phyloP scores from a whole-genome alignment of 2,113 vertebrate species.

The Alligator sinensis region DNA sequence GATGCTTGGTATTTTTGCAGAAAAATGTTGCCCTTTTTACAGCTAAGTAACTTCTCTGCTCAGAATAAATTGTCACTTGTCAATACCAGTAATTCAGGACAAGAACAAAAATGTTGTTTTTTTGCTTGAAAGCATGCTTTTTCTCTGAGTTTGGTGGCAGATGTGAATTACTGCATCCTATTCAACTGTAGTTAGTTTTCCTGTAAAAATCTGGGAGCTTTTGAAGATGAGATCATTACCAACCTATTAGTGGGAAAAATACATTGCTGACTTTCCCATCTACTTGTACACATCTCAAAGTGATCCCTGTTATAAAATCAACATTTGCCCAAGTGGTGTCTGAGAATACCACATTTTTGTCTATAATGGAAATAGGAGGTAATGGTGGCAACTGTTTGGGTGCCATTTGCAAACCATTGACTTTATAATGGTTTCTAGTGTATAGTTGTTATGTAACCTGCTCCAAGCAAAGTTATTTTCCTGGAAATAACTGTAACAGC shows the following conservation, averaged over 20 bases:
- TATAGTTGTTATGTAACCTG: neutral
- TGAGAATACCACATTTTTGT: neutral
- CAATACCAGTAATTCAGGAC: neutral
- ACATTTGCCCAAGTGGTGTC: neutral
- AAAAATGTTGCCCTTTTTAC: neutral
- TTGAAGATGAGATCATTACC: neutral
- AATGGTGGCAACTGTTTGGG: neutral
- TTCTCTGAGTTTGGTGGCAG: neutral
- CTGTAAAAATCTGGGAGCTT: neutral
- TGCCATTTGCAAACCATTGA: neutral
- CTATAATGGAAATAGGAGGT: neutral
- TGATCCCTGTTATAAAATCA: neutral
- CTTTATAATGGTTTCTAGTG: neutral
- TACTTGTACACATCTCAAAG: neutral
- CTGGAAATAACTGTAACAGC: neutral
- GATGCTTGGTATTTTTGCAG: neutral
- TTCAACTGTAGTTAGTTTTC: slow-evolving; percentile 1
- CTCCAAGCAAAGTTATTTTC: neutral
- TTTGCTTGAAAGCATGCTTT: neutral
- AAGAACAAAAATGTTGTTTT: neutral
- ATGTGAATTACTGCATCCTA: neutral
- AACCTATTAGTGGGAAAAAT: neutral
- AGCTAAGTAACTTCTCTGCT: neutral
- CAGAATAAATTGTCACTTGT: neutral
- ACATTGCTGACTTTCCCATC: neutral